Conservation (phyloP, 2,113 vertebrate species). For the Trematomus loennbergii region DNA sequence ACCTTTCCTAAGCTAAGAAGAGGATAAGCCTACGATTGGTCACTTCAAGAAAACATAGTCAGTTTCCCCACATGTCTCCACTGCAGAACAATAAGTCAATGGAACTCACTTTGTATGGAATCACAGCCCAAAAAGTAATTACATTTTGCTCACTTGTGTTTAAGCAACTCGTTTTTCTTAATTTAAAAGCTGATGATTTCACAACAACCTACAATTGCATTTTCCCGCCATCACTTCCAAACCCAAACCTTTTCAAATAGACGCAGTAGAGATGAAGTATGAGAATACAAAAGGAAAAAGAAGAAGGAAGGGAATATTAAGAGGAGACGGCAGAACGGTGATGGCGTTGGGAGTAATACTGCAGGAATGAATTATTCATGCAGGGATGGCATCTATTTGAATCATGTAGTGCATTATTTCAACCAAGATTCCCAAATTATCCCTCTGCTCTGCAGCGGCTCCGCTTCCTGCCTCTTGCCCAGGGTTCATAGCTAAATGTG, state of each 20-base stretch:
- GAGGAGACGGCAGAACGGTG: not conserved
- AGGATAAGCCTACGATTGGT: too few species aligned
- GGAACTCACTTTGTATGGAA: not conserved
- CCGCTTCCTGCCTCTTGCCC: conserved; percentile 4
- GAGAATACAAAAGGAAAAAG: not conserved
- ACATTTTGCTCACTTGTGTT: not conserved
- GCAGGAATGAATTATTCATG: conserved; percentile 52
- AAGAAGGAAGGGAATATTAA: not conserved
- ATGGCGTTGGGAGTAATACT: conserved; percentile 13
- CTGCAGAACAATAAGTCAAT: not conserved
- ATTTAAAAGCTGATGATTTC: not conserved
- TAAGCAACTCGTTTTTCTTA: not conserved
- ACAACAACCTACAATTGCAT: not conserved
- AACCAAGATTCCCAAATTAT: conserved; percentile 48
- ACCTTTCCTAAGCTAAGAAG: too few species aligned
- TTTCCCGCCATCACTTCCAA: not conserved
- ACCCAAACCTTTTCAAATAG: not conserved
- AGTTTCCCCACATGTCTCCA: not conserved
- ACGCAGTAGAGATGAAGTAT: not conserved
- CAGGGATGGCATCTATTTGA: conserved; percentile 38
- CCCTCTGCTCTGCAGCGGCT: conserved; percentile 18
- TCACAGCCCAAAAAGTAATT: not conserved
- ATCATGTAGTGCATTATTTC: conserved; percentile 51
- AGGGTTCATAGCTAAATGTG: conserved; percentile 23
- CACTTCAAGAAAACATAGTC: not conserved